Base-by-base conservation (phyloP, 2,888 invertebrate species). In the Spicauda simplicius region DNA sequence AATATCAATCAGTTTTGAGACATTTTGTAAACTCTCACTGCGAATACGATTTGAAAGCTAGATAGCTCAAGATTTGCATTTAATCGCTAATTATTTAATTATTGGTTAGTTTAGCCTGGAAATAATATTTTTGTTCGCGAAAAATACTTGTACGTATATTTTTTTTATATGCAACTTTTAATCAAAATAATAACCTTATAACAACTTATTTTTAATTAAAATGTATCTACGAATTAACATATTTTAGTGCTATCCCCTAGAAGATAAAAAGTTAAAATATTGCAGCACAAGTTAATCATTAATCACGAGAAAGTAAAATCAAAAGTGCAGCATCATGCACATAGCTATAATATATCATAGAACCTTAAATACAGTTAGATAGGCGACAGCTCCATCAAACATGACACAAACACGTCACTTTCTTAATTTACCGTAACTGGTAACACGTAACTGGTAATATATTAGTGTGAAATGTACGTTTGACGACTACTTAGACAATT, bases 1-100 rank as follows among this genome's bases (percentile, higher is more conserved):
- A 64, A 58, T 64, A 58, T 58, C 64, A 64, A 64, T 64, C 58
- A 64, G 50, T 53, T 58, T 37, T 58, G 37, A 64, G 18, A 33
- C 37, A 64, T 57, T 58, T 48, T 45, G 64, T 64, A 16, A 45
- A 53, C 64, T 57, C 57, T 64, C 64, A 37, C 57, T 57, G 37
- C 50, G 16, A 33, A 57, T 37, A 37, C 52, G 50, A 57, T 57
- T 57, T 37, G 52, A 52, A 52, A 33, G 33, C 2, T 19, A 7
- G 18, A 30, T 52, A 50, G 19, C n/a, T n/a, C 2, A 7, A 16
- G n/a, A 48, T 16, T 48, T n/a, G n/a, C n/a, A 45, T 45, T 48
- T 48, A n/a, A 14, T 48, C 14, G 16, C 16, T 16, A 48, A n/a
- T 41, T 41, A 14, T 41, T 41, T 41, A 41, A 41, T 14, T 1